Evolutionary conservation across 2,888 invertebrate species (phyloP).

Genomic region (Marasmarcha lunaedactyla): DNA sequence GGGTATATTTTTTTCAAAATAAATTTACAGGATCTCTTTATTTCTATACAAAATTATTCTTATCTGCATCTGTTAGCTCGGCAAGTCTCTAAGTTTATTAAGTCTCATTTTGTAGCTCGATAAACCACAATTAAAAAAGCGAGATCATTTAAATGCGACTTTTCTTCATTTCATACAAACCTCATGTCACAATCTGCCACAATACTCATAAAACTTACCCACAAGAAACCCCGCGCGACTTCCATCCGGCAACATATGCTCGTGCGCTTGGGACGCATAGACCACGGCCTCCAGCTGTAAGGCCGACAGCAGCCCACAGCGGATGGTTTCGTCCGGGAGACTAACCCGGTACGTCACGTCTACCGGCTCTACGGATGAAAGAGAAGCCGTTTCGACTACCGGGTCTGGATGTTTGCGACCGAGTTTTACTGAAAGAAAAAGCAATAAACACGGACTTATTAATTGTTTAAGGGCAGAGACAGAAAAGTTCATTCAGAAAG

Average conservation of each 20-base stretch:
- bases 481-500: too few relatives aligned
- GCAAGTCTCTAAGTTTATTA: too few relatives aligned
- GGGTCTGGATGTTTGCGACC: conserved; percentile 98
- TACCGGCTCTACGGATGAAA: conserved; percentile 95
- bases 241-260: conserved; percentile 88
- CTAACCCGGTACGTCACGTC: conserved; percentile 91
- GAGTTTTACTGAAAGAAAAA: conserved; percentile 84
- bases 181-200: too few relatives aligned
- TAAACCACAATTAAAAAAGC: too few relatives aligned
- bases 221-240: conserved; percentile 95
- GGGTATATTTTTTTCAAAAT: too few relatives aligned
- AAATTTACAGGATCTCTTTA: too few relatives aligned
- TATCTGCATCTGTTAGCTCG: too few relatives aligned
- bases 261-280: conserved; percentile 97
- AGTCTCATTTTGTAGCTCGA: too few relatives aligned
- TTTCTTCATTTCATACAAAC: too few relatives aligned
- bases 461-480: not conserved
- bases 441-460: not conserved
- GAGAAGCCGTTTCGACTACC: conserved; percentile 97
- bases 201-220: conserved; percentile 68
- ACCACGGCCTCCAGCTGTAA: conserved; percentile 97
- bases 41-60: too few relatives aligned
- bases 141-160: too few relatives aligned
- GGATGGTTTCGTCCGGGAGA: conserved; percentile 86
- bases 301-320: conserved; percentile 90